Percentiles rank a stretch among this genome's conserved stretches.
Conservation (phyloP, 2,113 vertebrate species). For the Sardina pilchardus region DNA sequence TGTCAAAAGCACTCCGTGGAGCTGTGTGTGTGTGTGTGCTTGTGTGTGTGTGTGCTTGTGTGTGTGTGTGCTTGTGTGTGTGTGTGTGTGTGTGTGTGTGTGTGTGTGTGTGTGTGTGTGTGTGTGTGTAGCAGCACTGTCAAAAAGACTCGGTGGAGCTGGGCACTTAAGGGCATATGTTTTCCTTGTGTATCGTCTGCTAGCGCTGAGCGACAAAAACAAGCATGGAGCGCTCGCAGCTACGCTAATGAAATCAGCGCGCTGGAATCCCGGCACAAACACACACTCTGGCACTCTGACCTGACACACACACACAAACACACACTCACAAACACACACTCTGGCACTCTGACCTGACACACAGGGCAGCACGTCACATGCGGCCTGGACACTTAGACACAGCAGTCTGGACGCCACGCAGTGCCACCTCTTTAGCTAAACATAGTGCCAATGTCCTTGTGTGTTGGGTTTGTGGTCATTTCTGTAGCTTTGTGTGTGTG, state of each 20-base stretch:
- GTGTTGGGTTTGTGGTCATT: not conserved
- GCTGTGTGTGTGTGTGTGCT: no score
- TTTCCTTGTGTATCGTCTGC: slow-evolving; percentile 71
- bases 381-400: not conserved
- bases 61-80: no score
- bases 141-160: slow-evolving; percentile 76
- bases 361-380: not conserved
- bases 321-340: slow-evolving; percentile 36
- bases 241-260: slow-evolving; percentile 76
- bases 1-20: slow-evolving; percentile 78
- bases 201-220: slow-evolving; percentile 57
- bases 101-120: no score
- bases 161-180: slow-evolving; percentile 78
- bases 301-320: slow-evolving; percentile 46
- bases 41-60: no score
- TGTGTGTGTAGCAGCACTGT: slow-evolving; percentile 79
- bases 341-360: not conserved
- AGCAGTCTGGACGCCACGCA: not conserved
- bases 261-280: slow-evolving; percentile 62
- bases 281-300: not conserved
- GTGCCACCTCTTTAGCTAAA: not conserved
- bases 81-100: no score
- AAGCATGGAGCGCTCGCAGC: slow-evolving; percentile 69
- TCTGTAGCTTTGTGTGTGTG: not conserved
- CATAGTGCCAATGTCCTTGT: not conserved